A percentile compares a stretch with the other conserved stretches of the same genome.
These are phyloP conservation scores for Amblyteles armatorius DNA, from an alignment of 2,888 invertebrate genomes.

Conservation along the genomic window DNA sequence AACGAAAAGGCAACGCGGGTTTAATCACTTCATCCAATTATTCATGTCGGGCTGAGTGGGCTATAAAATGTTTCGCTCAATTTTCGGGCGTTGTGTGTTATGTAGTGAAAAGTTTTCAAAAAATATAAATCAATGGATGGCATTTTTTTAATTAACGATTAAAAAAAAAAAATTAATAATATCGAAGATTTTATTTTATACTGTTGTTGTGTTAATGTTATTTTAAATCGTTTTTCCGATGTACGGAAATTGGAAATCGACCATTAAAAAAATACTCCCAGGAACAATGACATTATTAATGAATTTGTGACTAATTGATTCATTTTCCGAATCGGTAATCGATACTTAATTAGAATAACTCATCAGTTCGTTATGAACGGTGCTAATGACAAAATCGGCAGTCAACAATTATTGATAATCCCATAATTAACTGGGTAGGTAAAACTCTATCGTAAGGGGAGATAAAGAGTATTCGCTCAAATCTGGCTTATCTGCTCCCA, in stretches of 20 bases:
- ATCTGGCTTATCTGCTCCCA: conserved; percentile 11
- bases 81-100: too few species aligned
- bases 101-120: too few species aligned
- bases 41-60: too few species aligned
- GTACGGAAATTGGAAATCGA: neutral
- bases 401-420: neutral
- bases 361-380: neutral
- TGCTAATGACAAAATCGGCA: neutral
- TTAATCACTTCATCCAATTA: too few species aligned
- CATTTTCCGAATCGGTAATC: neutral
- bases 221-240: neutral
- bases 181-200: too few species aligned
- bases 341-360: neutral
- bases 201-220: neutral
- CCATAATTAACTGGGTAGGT: neutral
- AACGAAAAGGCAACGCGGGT: too few species aligned
- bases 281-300: neutral
- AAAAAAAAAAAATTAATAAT: too few species aligned
- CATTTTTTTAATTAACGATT: too few species aligned
- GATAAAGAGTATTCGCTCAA: neutral
- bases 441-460: neutral
- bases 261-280: neutral
- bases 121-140: too few species aligned
- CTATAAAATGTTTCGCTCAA: too few species aligned
- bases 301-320: neutral